Evolutionary conservation across 2,797 vertebrate species (phyloP), one percentile per base, ranked within the genome.

Genomic region (Brachyrhaphis roseni): DNA sequence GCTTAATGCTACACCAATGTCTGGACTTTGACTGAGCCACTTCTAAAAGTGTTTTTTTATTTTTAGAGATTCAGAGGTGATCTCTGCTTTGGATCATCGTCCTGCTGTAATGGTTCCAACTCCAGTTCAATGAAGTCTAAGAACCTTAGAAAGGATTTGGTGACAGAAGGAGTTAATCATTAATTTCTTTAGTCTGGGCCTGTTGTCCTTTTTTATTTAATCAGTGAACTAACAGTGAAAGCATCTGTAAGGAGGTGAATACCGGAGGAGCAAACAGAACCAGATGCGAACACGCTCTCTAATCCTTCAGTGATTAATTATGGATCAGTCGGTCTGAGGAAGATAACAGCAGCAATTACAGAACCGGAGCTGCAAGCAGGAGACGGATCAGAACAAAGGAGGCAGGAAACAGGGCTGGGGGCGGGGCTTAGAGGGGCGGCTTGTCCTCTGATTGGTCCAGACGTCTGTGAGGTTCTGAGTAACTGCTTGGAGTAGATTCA

Each of bases 351-450:
- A 36, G 62, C 62, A 64, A 36, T 64, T 64, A 66, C 34, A 16
- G 62, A 66, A 66, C 34, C 62, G 34, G 62, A 66, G 62, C 62
- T 66, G 34, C 62, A 66, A 68, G 64, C 36, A 26, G 64, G 64
- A 68, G 64, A 41, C 36, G 10, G 62, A 68, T 8, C 64, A 20
- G 31, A 66, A 66, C 62, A 66, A 66, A 66, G 34, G 34, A 39
- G 62, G 34, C 34, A 39, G 34, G 34, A 66, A 6, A 12, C 18
- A 16, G 7, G 62, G 62, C 62, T 20, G 62, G 31, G n/a, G 62
- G 62, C 5, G 62, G 59, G 62, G 62, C 36, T 68, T 12, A 23
- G 64, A 41, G 20, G 15, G 1, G 34, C 41, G 8, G 20, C 26
- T 23, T 11, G 23, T 68, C 34, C 64, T 41, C 8, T 0, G 20